Conservation (phyloP, 2,113 vertebrate genomes). For the Thermophis baileyi region DNA sequence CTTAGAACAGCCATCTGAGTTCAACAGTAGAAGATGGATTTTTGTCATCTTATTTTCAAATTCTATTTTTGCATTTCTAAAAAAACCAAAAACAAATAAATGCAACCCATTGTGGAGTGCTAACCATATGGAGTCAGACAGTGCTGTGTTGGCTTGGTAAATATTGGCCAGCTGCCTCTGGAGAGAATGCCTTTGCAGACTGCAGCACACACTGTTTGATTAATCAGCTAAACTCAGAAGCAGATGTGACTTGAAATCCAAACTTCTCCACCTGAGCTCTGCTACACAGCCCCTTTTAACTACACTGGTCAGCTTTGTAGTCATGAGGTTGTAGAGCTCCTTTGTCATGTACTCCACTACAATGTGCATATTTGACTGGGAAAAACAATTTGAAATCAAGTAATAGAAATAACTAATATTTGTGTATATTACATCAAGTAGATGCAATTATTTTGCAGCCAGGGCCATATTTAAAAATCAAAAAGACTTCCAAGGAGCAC, state of each 20-base stretch:
- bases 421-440: not conserved
- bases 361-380: not conserved
- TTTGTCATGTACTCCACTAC: not conserved
- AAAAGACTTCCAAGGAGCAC: not conserved
- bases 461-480: not conserved
- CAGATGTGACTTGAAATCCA: constrained; percentile 31
- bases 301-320: not conserved
- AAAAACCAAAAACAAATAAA: not conserved
- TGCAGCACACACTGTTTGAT: constrained; percentile 20
- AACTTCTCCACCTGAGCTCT: constrained; percentile 3
- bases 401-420: not conserved
- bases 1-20: not conserved
- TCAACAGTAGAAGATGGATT: constrained; percentile 8
- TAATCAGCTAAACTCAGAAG: constrained; percentile 10
- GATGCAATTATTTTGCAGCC: not conserved
- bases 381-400: not conserved
- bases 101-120: not conserved
- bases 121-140: not conserved
- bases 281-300: not conserved
- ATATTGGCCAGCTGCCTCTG: constrained; percentile 12
- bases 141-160: constrained; percentile 1
- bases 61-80: not conserved
- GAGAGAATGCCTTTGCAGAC: constrained; percentile 2
- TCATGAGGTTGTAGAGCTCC: not conserved
- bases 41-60: not conserved